Evolutionary conservation across 2,888 invertebrate species (phyloP).

Genomic region (Latrodectus elegans): DNA sequence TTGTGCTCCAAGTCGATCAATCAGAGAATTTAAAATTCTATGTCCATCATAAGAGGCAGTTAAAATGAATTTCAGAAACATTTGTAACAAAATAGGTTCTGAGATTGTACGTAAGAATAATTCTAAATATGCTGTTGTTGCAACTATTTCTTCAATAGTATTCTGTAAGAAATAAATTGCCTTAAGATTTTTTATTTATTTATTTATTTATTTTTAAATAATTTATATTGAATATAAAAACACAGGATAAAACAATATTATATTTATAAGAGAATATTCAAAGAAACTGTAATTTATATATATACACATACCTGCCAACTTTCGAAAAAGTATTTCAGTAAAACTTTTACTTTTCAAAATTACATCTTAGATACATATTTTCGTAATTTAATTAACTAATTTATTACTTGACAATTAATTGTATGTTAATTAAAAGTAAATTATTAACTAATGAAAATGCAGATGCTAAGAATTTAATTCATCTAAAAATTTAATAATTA

Average conservation of each 20-base stretch:
- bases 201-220: too few species aligned
- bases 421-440: too few species aligned
- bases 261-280: not conserved
- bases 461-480: too few species aligned
- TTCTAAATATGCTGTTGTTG: slow-evolving; percentile 94
- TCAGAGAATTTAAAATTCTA: slow-evolving; percentile 86
- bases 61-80: slow-evolving; percentile 87
- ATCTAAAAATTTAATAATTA: too few species aligned
- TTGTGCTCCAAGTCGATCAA: slow-evolving; percentile 85
- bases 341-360: too few species aligned
- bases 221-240: not conserved
- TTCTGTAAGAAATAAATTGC: slow-evolving; percentile 80
- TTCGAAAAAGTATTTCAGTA: too few species aligned
- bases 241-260: not conserved
- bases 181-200: not conserved
- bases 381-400: too few species aligned
- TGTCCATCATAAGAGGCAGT: slow-evolving; percentile 88
- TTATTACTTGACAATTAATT: too few species aligned
- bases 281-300: too few species aligned
- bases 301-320: too few species aligned
- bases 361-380: too few species aligned
- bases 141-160: slow-evolving; percentile 89
- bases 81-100: slow-evolving; percentile 86
- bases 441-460: too few species aligned
- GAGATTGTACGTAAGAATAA: slow-evolving; percentile 90